Conservation (phyloP, 2,888 invertebrate species). For the Athripsodes cinereus region DNA sequence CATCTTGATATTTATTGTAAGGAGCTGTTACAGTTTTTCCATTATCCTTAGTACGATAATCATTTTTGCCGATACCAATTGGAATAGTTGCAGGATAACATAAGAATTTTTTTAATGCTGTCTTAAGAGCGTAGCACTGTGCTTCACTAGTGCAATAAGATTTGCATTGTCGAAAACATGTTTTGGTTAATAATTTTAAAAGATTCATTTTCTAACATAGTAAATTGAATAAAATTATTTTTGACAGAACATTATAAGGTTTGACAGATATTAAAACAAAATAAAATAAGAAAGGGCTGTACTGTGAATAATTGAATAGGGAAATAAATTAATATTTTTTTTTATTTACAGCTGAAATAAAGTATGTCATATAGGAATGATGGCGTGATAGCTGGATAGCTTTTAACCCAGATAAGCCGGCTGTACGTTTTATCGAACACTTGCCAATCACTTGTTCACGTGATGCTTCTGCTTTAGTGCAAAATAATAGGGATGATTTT, state of each 20-base stretch:
- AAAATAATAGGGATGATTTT: too few species aligned
- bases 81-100: background rate
- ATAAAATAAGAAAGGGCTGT: too few species aligned
- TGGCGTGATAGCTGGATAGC: too few species aligned
- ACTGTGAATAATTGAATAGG: too few species aligned
- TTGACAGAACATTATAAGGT: background rate
- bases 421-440: too few species aligned
- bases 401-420: too few species aligned
- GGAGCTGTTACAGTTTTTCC: background rate
- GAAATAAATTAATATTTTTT: too few species aligned
- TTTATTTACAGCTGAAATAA: too few species aligned
- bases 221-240: background rate
- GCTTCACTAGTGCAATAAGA: background rate
- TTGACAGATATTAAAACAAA: background rate
- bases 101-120: background rate
- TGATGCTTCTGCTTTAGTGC: too few species aligned
- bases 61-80: background rate
- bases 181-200: background rate
- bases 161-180: background rate
- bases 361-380: too few species aligned
- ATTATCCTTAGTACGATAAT: background rate
- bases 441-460: too few species aligned
- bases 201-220: background rate
- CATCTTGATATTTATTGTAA: background rate
- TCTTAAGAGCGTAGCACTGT: background rate